Evolutionary conservation across 2,113 vertebrate species (phyloP).

Genomic region (Anthoscopus minutus): DNA sequence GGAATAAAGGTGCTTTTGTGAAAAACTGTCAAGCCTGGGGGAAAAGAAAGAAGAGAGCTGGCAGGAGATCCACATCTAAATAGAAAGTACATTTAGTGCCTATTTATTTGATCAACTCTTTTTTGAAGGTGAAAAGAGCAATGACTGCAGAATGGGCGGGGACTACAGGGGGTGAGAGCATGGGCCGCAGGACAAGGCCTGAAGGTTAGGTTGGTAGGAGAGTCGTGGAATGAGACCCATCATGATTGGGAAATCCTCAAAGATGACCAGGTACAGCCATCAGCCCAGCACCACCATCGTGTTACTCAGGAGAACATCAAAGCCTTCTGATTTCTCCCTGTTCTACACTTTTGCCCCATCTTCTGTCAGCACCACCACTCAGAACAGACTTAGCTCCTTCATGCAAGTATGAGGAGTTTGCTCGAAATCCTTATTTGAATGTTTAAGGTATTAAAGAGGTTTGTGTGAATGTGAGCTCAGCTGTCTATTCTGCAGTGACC

Average conservation of each 20-base stretch:
- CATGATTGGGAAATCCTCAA: fast-evolving
- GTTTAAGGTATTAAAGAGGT: not conserved
- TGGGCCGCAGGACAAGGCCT: not conserved
- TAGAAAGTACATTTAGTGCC: not conserved
- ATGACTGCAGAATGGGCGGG: not conserved
- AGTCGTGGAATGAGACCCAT: too few species aligned
- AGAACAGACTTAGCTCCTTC: not conserved
- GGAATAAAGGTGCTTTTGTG: not conserved
- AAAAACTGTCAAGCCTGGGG: not conserved
- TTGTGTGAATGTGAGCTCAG: not conserved
- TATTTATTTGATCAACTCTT: not conserved
- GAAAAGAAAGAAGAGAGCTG: not conserved
- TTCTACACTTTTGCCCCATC: not conserved
- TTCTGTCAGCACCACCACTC: fast-evolving
- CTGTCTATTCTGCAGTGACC: not conserved
- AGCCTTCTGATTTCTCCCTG: not conserved
- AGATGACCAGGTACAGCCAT: not conserved
- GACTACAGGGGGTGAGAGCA: not conserved
- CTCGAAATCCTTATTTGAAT: not conserved
- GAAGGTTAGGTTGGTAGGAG: not conserved
- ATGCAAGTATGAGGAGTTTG: not conserved
- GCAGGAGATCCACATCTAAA: not conserved
- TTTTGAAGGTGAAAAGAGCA: not conserved
- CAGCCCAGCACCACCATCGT: not conserved
- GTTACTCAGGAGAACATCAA: not conserved